Conservation (phyloP, 2,888 invertebrate genomes). For the Stomorhina lunata region DNA sequence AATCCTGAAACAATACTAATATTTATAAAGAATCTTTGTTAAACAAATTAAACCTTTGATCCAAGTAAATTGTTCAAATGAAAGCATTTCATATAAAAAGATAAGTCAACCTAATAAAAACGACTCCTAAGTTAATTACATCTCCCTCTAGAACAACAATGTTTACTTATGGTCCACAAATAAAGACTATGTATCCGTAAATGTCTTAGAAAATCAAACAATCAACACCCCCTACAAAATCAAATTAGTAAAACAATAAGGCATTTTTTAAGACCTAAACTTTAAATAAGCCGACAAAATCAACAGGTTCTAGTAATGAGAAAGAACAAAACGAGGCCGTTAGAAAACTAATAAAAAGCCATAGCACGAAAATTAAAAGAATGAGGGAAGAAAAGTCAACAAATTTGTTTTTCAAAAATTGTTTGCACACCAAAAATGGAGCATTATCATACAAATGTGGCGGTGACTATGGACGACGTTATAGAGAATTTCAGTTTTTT, state of each 20-base stretch:
- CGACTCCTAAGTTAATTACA: neutral
- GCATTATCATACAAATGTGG: conserved; percentile 38
- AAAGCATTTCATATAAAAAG: conserved; percentile 8
- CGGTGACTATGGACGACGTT: too few relatives aligned
- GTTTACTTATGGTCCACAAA: neutral
- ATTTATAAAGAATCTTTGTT: neutral
- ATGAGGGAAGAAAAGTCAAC: conserved; percentile 10
- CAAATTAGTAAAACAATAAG: conserved; percentile 13
- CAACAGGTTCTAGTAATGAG: conserved; percentile 61
- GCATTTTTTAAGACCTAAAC: neutral
- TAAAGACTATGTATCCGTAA: neutral
- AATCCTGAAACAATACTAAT: too few relatives aligned
- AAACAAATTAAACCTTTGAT: conserved; percentile 36
- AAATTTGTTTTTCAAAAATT: conserved; percentile 37
- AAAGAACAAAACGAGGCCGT: conserved; percentile 6
- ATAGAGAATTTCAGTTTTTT: neutral
- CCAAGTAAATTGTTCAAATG: conserved; percentile 36
- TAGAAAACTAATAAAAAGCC: neutral
- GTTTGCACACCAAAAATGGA: conserved; percentile 66
- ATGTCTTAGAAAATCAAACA: conserved; percentile 10
- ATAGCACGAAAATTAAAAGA: neutral
- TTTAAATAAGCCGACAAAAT: conserved; percentile 53
- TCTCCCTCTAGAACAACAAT: conserved; percentile 14
- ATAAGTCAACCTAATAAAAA: neutral
- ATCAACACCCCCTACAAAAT: conserved; percentile 30